phyloP scores from a whole-genome alignment of 2,888 invertebrate genomes.

The Dyspetes luteomarginatus region DNA sequence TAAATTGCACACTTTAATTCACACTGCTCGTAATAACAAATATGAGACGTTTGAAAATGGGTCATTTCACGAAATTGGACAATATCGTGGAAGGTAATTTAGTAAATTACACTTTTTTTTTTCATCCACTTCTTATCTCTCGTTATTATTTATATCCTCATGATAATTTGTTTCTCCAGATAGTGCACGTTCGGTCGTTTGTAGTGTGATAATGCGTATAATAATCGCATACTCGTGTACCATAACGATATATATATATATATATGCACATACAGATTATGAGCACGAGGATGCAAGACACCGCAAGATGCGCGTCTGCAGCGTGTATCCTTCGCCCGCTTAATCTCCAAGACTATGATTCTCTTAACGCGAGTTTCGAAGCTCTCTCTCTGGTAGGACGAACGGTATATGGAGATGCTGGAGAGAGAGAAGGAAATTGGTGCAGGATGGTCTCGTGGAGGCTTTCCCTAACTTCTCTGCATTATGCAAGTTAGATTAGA shows the following conservation, averaged over 20 bases:
- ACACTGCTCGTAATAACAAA: no score
- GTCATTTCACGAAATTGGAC: no score
- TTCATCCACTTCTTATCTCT: no score
- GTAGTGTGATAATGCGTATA: slow-evolving; percentile 38
- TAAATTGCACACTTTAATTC: no score
- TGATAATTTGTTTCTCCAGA: neutral
- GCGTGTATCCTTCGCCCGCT: slow-evolving; percentile 39
- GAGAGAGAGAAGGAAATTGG: neutral
- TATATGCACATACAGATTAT: neutral
- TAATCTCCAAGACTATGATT: slow-evolving; percentile 61
- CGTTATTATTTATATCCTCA: no score
- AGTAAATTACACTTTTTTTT: no score
- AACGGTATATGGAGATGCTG: neutral
- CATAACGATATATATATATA: neutral
- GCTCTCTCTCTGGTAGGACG: slow-evolving; percentile 12
- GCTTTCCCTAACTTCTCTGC: slow-evolving; percentile 62
- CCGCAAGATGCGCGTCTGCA: slow-evolving; percentile 49
- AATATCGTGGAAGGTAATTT: no score
- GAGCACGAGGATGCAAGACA: slow-evolving; percentile 28
- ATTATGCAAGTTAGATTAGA: slow-evolving; percentile 67
- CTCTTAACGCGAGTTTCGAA: slow-evolving; percentile 65
- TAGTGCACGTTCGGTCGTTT: neutral
- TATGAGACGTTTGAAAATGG: no score
- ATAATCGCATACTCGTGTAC: slow-evolving; percentile 22
- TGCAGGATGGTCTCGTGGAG: slow-evolving; percentile 41